Evolutionary conservation across 2,797 vertebrate genomes (phyloP).

Genomic region (Cuniculus paca): DNA sequence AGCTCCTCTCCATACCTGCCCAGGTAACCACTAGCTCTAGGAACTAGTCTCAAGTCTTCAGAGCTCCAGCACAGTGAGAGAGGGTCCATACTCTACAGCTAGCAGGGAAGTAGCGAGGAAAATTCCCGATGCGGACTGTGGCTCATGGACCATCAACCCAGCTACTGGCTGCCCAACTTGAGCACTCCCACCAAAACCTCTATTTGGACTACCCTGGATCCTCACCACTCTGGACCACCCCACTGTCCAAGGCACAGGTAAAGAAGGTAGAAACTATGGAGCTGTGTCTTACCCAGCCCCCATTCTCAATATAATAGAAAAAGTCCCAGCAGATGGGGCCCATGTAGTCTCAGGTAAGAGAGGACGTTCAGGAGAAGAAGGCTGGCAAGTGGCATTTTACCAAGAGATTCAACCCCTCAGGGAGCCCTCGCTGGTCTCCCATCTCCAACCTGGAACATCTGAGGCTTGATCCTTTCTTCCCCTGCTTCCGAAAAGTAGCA

Average conservation of each 20-base stretch:
- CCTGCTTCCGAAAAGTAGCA: neutral
- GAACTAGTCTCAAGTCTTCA: constrained; percentile 9
- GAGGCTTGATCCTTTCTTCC: neutral
- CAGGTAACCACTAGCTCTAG: neutral
- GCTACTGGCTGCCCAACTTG: neutral
- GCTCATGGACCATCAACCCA: neutral
- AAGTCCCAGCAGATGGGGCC: neutral
- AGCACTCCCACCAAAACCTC: neutral
- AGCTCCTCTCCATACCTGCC: neutral
- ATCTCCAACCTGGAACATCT: neutral
- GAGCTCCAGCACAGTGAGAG: neutral
- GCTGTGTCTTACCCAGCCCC: neutral
- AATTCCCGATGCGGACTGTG: neutral
- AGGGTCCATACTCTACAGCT: neutral
- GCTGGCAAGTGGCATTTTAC: neutral
- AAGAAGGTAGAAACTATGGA: neutral
- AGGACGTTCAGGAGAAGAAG: neutral
- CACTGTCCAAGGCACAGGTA: neutral
- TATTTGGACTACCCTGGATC: neutral
- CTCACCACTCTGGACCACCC: neutral
- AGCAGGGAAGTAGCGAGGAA: neutral
- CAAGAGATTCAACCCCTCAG: neutral
- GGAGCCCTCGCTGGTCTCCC: neutral
- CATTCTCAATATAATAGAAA: neutral
- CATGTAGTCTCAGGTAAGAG: neutral